Base-by-base conservation (phyloP, 2,888 invertebrate species). In the Cheilosia scutellata region DNA sequence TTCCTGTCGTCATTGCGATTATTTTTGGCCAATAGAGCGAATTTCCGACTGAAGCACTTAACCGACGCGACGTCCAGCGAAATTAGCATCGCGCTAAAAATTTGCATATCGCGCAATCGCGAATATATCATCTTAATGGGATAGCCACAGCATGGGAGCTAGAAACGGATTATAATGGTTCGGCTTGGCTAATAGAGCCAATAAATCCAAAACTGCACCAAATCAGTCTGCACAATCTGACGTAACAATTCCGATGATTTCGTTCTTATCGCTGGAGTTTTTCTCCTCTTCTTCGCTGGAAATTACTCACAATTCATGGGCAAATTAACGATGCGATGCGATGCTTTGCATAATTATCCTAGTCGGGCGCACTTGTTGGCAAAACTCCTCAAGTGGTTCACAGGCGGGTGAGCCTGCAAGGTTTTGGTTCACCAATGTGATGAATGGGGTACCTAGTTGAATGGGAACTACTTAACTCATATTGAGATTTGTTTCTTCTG, bases 121-220 rank as follows among this genome's bases (percentile, higher is more conserved):
- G 86, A 66, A 80, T 86, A 82, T 76, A 86, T 86, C 76, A 86
- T 86, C 80, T 76, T 86, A 80, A 86, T 82, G 76, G 86, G 86
- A 51, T 65, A 33, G 29, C 79, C 44, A 51, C 60, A 33, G 29
- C 79, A 51, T 78, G 74, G 70, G 74, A 75, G 70, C 57, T 42
- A 27, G 58, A 58, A 37, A 44, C 57, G 27, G 27, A 51, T 58
- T 62, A 53, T 66, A 71, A 62, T 75, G 75, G 75, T 51, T 71
- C 72, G 44, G 77, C 53, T 82, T 77, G 75, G 82, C 68, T 82
- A 82, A 86, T 82, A 77, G 86, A 86, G 72, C 86, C 82, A 82
- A 86, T 86, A 86, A 86, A 86, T 86, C 86, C 86, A 70, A 82
- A 86, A 68, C 66, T 68, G 37, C 63, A 53, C 47, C 84, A 65